Evolutionary conservation across 2,113 vertebrate species (phyloP).

Genomic region (Acanthisitta chloris): DNA sequence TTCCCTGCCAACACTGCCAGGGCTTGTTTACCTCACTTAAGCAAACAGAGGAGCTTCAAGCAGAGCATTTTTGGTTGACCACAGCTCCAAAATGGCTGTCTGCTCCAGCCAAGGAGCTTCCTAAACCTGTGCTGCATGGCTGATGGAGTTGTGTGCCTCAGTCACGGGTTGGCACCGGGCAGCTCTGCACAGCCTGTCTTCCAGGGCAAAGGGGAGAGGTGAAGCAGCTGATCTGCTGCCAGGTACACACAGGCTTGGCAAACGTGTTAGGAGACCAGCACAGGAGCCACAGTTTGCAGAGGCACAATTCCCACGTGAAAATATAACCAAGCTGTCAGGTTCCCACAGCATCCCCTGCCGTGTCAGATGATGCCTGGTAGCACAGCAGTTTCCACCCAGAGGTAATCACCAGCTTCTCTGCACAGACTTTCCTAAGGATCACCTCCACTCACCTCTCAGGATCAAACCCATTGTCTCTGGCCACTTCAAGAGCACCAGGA

Average conservation of each 20-base stretch:
- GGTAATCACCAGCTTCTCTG: not conserved
- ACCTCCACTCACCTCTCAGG: not conserved
- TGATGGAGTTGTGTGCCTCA: accelerated
- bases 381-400: accelerated
- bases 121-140: accelerated
- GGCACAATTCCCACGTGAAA: not conserved
- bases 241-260: not conserved
- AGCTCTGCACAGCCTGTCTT: not conserved
- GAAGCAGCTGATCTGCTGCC: not conserved
- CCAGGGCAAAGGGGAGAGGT: not conserved
- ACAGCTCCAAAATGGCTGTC: not conserved
- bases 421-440: not conserved
- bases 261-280: accelerated
- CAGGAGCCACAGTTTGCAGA: accelerated
- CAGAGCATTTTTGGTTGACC: not conserved
- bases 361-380: too few relatives aligned
- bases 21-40: not conserved
- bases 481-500: not conserved
- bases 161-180: not conserved
- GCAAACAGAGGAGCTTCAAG: not conserved
- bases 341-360: not conserved
- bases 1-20: not conserved
- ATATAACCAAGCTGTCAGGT: accelerated
- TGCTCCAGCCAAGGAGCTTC: not conserved
- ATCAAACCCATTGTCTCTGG: accelerated